Evolutionary conservation across 2,888 invertebrate genomes (phyloP).

Genomic region (Oscheius sp.): DNA sequence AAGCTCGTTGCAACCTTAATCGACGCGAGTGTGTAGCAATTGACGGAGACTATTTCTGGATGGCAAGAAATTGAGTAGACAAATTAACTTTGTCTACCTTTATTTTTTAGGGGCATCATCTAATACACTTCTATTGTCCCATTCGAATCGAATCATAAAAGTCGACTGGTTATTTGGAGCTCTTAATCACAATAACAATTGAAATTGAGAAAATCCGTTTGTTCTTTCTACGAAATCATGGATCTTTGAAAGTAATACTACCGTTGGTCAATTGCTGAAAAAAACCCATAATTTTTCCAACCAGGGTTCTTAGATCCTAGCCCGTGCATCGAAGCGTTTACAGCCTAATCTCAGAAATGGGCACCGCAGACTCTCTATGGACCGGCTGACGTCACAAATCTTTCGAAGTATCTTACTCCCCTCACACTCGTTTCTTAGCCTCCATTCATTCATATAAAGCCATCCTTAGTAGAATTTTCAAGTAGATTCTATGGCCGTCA

Average conservation of each 20-base stretch:
- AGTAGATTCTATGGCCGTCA: not conserved
- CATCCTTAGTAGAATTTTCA: not conserved
- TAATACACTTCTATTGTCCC: not conserved
- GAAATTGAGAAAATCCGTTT: not conserved
- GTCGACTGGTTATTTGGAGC: too few relatives aligned
- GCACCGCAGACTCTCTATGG: slow-evolving; percentile 18
- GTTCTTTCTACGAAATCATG: not conserved
- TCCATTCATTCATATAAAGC: not conserved
- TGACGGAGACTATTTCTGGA: slow-evolving; percentile 29
- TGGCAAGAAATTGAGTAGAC: slow-evolving; percentile 28
- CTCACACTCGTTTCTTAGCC: not conserved
- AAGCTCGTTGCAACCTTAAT: slow-evolving; percentile 25
- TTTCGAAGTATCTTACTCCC: slow-evolving; percentile 1
- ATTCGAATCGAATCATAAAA: too few relatives aligned
- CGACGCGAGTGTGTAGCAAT: slow-evolving; percentile 29
- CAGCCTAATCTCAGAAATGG: slow-evolving; percentile 28
- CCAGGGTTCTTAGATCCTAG: not conserved
- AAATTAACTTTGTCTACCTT: slow-evolving; percentile 29
- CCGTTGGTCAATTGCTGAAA: not conserved
- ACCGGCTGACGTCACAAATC: slow-evolving; percentile 16
- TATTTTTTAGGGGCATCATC: not conserved
- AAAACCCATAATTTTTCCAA: not conserved
- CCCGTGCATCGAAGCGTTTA: slow-evolving; percentile 17
- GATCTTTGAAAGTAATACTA: not conserved
- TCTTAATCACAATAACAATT: not conserved